Percentiles rank a stretch among this genome's conserved stretches.
phyloP scores from a whole-genome alignment of 2,888 invertebrate genomes.

The Alcis repandata region DNA sequence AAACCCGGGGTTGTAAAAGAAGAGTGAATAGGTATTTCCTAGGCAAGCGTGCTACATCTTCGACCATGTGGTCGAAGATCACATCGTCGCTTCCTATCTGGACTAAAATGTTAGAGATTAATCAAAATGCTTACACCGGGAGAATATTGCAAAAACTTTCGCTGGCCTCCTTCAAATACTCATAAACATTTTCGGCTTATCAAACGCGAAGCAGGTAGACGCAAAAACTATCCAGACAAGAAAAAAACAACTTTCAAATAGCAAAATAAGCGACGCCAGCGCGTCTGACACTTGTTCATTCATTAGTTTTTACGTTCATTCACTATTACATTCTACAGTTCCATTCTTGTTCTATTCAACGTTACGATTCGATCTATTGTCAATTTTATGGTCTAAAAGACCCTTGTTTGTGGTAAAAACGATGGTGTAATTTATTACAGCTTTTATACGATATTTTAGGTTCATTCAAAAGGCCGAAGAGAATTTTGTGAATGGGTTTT shows the following conservation, averaged over 20 bases:
- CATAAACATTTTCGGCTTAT: constrained; percentile 40
- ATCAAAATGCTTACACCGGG: not conserved
- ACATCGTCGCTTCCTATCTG: no score
- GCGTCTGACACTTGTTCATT: constrained; percentile 56
- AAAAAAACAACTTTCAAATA: constrained; percentile 50
- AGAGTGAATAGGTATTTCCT: no score
- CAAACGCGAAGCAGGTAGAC: constrained; percentile 45
- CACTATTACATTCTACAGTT: constrained; percentile 47
- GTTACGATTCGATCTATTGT: constrained; percentile 37
- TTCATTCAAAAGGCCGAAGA: constrained; percentile 28
- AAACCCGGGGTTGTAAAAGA: no score
- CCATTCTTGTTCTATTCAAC: constrained; percentile 42
- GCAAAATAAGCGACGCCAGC: constrained; percentile 57
- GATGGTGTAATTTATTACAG: constrained; percentile 60
- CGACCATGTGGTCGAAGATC: no score
- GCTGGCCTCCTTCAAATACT: constrained; percentile 13
- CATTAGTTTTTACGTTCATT: constrained; percentile 55
- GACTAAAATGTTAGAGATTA: not conserved
- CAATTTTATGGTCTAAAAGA: constrained; percentile 46
- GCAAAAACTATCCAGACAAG: constrained; percentile 24
- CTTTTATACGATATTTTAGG: constrained; percentile 40
- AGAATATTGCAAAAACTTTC: constrained; percentile 14
- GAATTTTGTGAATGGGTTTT: constrained; percentile 30
- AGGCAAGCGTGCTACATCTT: no score
- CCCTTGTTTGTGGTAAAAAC: constrained; percentile 61